Evolutionary conservation across 2,888 invertebrate genomes (phyloP), one percentile per base, ranked within the genome.

Genomic region (Ptychoptera albimana): DNA sequence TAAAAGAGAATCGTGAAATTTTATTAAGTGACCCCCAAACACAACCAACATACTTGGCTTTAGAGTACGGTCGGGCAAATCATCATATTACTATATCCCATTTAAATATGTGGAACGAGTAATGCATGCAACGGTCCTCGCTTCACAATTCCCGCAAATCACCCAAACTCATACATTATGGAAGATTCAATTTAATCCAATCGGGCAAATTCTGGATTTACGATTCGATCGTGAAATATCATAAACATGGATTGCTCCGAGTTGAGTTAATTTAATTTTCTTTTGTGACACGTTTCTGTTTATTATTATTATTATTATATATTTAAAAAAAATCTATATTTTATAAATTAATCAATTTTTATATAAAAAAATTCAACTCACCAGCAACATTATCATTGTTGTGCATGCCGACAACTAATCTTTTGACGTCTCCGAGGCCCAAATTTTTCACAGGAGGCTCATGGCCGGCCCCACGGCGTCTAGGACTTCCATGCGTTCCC

Each of bases 391-490:
- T 47, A 14, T 47, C 47, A 36, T 40, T 47, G 42, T 45, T 45
- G 43, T 45, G 47, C 47, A 47, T 47, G 29, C 45, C 45, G 23
- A 37, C 42, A 38, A 45, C 43, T 34, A 40, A 47, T 43, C 47
- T 36, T 37, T 47, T 47, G 12, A 47, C 47, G 37, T 47, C 47
- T 45, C 47, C 47, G 47, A 47, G 47, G 47, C 47, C 47, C 29
- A 47, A 45, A 16, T 39, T 39, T 41, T 47, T 47, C 41, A 47
- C 47, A 43, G 47, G 45, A 12, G 43, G 45, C 36, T 47, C 45
- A 29, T 47, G 45, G 30, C 45, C 45, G 37, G 45, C 30, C 15
- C 40, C 39, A 16, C 47, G 39, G n/a, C 47, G 47, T 29, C 47
- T 42, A 16, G 45, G 45, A 40, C 43, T 45, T 32, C 47, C 47